These are phyloP conservation scores for Epinephelus awoara DNA, from an alignment of 2,797 vertebrate species.

Conservation along the genomic window DNA sequence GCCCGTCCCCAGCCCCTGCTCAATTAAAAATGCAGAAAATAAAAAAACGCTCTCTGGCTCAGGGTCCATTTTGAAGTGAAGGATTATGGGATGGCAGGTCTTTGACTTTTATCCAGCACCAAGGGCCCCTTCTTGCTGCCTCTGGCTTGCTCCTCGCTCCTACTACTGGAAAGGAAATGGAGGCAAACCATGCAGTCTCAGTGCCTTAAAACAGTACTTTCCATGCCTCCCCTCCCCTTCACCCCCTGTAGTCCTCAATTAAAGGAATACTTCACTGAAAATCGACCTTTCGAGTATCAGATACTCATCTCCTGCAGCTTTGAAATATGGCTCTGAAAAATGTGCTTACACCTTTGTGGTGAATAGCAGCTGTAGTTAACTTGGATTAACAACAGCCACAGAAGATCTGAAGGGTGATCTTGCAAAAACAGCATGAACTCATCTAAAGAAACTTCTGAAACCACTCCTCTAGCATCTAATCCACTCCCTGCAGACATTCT, in stretches of 20 bases:
- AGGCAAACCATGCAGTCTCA: constrained; percentile 54
- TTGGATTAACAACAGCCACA: neutral
- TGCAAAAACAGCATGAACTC: neutral
- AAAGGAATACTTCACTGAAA: constrained; percentile 34
- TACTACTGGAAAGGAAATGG: constrained; percentile 17
- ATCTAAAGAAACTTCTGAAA: constrained; percentile 4
- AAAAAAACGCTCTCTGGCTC: constrained; percentile 64
- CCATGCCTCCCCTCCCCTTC: constrained; percentile 19
- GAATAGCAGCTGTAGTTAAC: neutral
- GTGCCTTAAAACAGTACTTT: constrained; percentile 74
- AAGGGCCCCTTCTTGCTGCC: constrained; percentile 42
- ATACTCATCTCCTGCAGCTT: neutral
- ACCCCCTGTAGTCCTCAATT: constrained; percentile 8
- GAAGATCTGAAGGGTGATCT: neutral
- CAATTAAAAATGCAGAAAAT: constrained; percentile 56
- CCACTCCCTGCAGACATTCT: neutral
- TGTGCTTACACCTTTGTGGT: neutral
- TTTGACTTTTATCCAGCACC: constrained; percentile 46
- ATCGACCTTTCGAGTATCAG: constrained; percentile 8
- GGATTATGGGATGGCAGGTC: constrained; percentile 63
- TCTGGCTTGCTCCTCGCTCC: constrained; percentile 17
- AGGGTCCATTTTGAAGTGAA: constrained; percentile 75
- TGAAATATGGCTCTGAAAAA: neutral
- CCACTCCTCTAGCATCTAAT: neutral
- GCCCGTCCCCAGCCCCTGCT: constrained; percentile 38